Evolutionary conservation across 2,888 invertebrate genomes (phyloP), one percentile per base, ranked within the genome.

Genomic region (Venustoraphidia nigricollis): DNA sequence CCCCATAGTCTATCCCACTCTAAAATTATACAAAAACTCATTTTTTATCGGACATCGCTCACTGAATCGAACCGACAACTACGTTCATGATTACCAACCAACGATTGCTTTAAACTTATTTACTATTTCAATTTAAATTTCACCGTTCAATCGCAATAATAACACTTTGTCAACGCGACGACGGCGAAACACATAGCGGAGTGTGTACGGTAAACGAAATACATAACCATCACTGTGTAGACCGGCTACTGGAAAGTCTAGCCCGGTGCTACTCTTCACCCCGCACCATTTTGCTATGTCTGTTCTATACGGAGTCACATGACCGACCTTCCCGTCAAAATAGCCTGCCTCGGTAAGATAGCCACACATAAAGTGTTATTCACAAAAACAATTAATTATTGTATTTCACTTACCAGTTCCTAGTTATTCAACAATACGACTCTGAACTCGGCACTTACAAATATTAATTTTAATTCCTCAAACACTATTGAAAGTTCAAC

Each of bases 271-370:
- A 53, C 51, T 54, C 52, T 50, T 64, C 66, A 56, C 50, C 51
- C 47, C 52, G 44, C 55, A 53, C 51, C 51, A 48, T 59, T 55
- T 53, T 53, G 45, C 55, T 50, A 53, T 50, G 39, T 47, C 38
- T 13, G 36, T 43, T 51, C 51, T 47, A 53, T 51, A 44, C 48
- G 54, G 67, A 66, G 75, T 80, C 81, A 81, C 78, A 79, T 81
- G 81, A 81, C 77, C 80, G 81, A 81, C 81, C 81, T 81, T 80
- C 81, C 81, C 80, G 81, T 82, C 81, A 81, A 81, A 82, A 81
- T 81, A 82, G 77, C 77, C 73, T 43, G 40, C 46, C 39, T 34
- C 34, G 34, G 34, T 42, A 42, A 42, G 27, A 27, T 27, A 27
- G 27, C 27, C 27, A 27, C 27, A 27, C 27, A 27, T 27, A 27